These are phyloP conservation scores for Drosophila ezoana DNA, from an alignment of 2,888 invertebrate species.

Conservation along the genomic window DNA sequence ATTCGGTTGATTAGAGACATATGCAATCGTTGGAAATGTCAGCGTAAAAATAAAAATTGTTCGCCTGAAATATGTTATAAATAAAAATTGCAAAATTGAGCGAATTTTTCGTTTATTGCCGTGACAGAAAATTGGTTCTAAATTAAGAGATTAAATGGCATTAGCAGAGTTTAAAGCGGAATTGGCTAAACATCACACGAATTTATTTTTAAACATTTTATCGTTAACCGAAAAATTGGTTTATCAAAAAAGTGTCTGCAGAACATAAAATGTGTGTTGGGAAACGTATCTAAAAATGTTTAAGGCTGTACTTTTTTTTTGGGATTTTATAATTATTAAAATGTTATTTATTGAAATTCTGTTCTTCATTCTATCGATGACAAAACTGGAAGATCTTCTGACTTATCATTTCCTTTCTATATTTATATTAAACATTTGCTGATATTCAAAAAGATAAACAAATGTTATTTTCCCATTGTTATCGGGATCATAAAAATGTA, in stretches of 20 bases:
- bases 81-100: conserved; percentile 8
- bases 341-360: no score
- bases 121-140: background rate
- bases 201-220: no score
- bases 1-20: conserved; percentile 16
- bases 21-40: conserved; percentile 30
- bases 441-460: conserved; percentile 1
- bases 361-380: no score
- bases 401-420: background rate
- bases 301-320: no score
- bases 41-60: conserved; percentile 18
- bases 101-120: background rate
- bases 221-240: no score
- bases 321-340: no score
- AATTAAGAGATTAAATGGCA: background rate
- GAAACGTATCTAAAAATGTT: no score
- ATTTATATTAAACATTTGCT: background rate
- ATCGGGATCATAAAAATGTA: conserved; percentile 7
- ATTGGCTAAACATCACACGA: no score
- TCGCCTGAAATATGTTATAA: conserved; percentile 22
- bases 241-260: no score
- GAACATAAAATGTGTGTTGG: no score
- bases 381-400: background rate
- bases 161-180: no score
- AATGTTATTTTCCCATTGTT: conserved; percentile 5